phyloP scores from a whole-genome alignment of 2,797 vertebrate genomes.

The Gallinago solitaria region DNA sequence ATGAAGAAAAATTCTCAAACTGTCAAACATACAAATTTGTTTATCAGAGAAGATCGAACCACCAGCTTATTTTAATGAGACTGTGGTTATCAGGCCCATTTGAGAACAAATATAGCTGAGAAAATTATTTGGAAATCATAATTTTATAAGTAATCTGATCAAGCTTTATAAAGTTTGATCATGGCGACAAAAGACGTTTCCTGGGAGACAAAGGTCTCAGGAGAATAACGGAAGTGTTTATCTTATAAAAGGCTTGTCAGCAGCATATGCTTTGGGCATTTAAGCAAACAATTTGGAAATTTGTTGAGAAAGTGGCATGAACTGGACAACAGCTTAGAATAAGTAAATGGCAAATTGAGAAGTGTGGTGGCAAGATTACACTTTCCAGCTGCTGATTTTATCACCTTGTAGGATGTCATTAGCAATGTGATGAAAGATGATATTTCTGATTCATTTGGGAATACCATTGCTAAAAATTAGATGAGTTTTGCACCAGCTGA shows the following conservation, averaged over 20 bases:
- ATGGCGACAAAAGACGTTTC: not conserved
- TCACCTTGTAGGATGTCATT: slow-evolving; percentile 38
- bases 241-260: not conserved
- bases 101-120: not conserved
- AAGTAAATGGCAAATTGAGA: not conserved
- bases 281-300: not conserved
- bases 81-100: not conserved
- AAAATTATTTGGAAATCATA: not conserved
- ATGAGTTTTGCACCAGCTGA: not conserved
- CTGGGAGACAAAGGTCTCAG: not conserved
- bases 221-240: not conserved
- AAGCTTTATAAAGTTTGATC: not conserved
- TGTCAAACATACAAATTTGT: not conserved
- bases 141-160: not conserved
- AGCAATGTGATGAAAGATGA: not conserved
- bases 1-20: not conserved
- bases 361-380: not conserved
- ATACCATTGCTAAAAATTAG: not conserved
- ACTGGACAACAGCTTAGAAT: not conserved
- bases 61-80: not conserved
- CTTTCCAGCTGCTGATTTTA: slow-evolving; percentile 32
- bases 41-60: not conserved
- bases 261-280: not conserved
- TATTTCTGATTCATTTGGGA: slow-evolving; percentile 5
- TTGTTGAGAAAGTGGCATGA: not conserved